Evolutionary conservation across 2,113 vertebrate genomes (phyloP).

Genomic region (Crypturellus undulatus): DNA sequence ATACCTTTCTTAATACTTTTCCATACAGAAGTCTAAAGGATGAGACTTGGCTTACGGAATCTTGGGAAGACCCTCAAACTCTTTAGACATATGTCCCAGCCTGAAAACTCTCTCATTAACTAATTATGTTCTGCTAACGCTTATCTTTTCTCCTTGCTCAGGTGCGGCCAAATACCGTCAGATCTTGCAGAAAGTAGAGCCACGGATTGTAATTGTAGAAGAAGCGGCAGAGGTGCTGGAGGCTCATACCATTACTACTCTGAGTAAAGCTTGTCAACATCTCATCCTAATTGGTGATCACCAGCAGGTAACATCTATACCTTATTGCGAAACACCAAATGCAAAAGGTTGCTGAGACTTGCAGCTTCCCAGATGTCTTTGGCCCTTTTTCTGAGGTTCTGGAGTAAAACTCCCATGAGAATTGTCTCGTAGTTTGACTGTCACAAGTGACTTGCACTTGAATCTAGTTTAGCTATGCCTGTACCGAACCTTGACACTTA

Average conservation of each 20-base stretch:
- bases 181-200: conserved; percentile 85
- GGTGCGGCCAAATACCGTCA: conserved; percentile 92
- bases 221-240: conserved; percentile 96
- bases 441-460: background rate
- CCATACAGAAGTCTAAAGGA: background rate
- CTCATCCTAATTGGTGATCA: conserved; percentile 98
- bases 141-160: conserved; percentile 28
- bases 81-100: background rate
- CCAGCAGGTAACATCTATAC: conserved; percentile 85
- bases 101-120: background rate
- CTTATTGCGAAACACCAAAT: accelerated
- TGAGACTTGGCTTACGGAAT: background rate
- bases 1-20: background rate
- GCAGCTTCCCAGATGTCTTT: background rate
- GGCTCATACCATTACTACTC: conserved; percentile 91
- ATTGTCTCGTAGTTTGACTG: background rate
- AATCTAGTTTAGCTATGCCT: background rate
- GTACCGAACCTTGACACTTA: background rate
- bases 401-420: background rate
- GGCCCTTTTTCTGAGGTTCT: background rate
- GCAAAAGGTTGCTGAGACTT: background rate
- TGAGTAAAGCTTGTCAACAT: conserved; percentile 90
- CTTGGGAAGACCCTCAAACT: background rate
- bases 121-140: background rate
- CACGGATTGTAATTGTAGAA: conserved; percentile 89